These are phyloP conservation scores for Nemoura dubitans DNA, from an alignment of 2,888 invertebrate species.

Conservation along the genomic window DNA sequence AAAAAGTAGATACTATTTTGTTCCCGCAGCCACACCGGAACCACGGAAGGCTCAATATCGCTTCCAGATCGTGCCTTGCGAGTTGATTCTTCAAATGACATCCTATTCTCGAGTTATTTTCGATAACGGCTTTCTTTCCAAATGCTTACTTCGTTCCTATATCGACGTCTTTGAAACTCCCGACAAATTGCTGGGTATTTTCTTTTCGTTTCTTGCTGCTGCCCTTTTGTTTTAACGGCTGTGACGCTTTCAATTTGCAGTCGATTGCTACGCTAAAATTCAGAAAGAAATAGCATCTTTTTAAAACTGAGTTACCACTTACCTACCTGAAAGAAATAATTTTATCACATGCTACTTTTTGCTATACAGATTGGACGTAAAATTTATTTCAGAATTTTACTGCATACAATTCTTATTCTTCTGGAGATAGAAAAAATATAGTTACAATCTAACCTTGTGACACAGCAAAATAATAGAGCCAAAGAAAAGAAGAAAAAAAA, in stretches of 20 bases:
- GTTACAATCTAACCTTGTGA: conserved; percentile 12
- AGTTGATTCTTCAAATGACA: background rate
- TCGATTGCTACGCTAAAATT: too few species aligned
- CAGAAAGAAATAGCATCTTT: too few species aligned
- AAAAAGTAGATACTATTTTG: too few species aligned
- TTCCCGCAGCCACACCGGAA: too few species aligned
- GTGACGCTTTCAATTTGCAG: too few species aligned
- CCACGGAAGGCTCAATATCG: background rate
- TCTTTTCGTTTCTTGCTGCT: background rate
- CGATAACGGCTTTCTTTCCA: background rate
- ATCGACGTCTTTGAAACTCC: background rate
- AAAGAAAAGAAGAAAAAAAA: background rate
- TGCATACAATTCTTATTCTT: background rate
- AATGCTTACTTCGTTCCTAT: background rate
- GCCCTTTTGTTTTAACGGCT: too few species aligned
- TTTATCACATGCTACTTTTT: too few species aligned
- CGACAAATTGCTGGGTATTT: background rate
- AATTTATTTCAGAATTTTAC: background rate
- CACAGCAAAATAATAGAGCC: background rate
- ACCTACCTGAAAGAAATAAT: too few species aligned
- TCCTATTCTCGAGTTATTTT: background rate
- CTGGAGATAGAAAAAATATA: background rate
- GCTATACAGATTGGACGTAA: too few species aligned
- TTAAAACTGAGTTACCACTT: too few species aligned
- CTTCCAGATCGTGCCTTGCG: background rate